Conservation (phyloP, 2,888 invertebrate genomes). For the Unio delphinus region DNA sequence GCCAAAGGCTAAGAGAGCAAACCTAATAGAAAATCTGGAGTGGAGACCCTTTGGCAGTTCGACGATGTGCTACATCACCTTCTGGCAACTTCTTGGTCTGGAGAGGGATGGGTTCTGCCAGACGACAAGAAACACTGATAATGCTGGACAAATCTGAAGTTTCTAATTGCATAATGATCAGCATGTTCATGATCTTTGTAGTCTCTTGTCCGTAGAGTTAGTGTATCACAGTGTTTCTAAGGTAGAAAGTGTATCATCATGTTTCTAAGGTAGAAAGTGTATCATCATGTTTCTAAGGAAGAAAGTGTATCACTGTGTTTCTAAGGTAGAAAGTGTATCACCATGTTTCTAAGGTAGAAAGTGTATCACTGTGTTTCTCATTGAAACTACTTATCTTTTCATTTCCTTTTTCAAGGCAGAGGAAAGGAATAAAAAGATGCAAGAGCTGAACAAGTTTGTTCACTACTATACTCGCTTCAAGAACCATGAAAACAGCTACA, state of each 20-base stretch:
- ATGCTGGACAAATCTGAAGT: too few relatives aligned
- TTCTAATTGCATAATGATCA: neutral
- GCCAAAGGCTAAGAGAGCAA: too few relatives aligned
- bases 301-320: neutral
- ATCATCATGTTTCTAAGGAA: neutral
- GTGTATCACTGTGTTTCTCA: neutral
- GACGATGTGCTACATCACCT: too few relatives aligned
- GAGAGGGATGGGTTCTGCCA: too few relatives aligned
- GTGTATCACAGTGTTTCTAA: neutral
- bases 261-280: neutral
- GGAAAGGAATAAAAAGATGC: constrained; percentile 76
- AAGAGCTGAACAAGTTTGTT: constrained; percentile 79
- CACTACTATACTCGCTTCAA: constrained; percentile 79
- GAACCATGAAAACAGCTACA: constrained; percentile 79
- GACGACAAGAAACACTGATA: too few relatives aligned
- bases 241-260: neutral
- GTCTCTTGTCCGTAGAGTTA: constrained; percentile 4
- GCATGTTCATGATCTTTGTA: neutral
- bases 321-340: neutral
- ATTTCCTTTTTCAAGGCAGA: constrained; percentile 71
- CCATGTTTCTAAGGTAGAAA: neutral
- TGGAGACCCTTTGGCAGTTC: too few relatives aligned
- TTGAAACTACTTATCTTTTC: neutral
- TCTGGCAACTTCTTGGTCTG: too few relatives aligned
- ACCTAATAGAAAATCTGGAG: too few relatives aligned